Percentiles rank a stretch among this genome's conserved stretches.
phyloP scores from a whole-genome alignment of 2,888 invertebrate genomes.

The Punctoribates punctum region DNA sequence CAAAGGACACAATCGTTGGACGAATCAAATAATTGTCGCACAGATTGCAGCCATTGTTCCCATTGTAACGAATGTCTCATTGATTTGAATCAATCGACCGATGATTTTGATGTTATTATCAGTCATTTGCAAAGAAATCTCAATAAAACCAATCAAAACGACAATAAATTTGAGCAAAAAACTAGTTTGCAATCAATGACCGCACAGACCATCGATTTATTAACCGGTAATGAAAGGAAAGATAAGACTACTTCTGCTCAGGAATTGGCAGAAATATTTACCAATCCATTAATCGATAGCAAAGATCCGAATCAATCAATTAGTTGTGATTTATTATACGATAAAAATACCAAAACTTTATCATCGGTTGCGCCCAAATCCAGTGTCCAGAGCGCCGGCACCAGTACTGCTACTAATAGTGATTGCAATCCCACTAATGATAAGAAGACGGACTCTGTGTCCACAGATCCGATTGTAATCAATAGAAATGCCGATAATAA shows the following conservation, averaged over 20 bases:
- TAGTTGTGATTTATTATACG: slow-evolving; percentile 18
- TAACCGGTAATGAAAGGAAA: slow-evolving; percentile 32
- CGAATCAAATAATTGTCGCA: slow-evolving; percentile 15
- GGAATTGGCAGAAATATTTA: slow-evolving; percentile 13
- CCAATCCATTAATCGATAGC: background rate
- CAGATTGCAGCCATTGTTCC: slow-evolving; percentile 15
- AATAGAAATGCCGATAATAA: background rate
- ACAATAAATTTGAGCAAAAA: slow-evolving; percentile 4
- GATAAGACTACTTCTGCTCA: slow-evolving; percentile 5
- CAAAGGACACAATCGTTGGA: slow-evolving; percentile 40
- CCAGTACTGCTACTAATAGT: slow-evolving; percentile 15
- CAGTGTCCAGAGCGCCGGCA: slow-evolving; percentile 2
- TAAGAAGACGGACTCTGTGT: background rate
- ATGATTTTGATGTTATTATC: slow-evolving; percentile 23
- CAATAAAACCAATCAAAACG: background rate
- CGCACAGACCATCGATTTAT: slow-evolving; percentile 28
- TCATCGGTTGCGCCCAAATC: background rate
- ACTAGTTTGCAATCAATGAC: background rate
- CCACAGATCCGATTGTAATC: background rate
- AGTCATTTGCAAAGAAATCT: background rate
- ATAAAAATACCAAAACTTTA: background rate
- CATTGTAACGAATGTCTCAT: slow-evolving; percentile 31
- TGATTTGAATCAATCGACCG: background rate
- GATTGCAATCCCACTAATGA: background rate
- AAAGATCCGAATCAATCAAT: slow-evolving; percentile 19